These are phyloP conservation scores for Distichodus sexfasciatus DNA, from an alignment of 2,797 vertebrate genomes.

Conservation along the genomic window DNA sequence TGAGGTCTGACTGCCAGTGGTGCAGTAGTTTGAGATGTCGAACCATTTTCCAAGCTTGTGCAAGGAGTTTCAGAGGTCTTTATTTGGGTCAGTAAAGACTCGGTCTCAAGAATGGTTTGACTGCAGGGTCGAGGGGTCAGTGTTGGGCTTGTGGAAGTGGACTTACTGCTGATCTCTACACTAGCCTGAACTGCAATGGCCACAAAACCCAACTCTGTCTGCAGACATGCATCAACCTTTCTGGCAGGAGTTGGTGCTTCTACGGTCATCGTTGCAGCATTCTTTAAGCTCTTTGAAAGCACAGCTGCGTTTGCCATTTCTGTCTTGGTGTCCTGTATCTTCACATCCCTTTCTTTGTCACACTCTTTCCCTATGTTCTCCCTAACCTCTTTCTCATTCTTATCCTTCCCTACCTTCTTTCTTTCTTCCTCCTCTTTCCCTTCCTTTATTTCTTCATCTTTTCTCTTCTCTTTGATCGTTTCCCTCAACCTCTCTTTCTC, in stretches of 20 bases:
- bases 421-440: not conserved
- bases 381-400: not conserved
- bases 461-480: not conserved
- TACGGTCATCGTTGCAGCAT: constrained; percentile 77
- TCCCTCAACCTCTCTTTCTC: constrained; percentile 31
- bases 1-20: constrained; percentile 9
- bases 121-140: constrained; percentile 61
- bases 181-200: constrained; percentile 73
- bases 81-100: not conserved
- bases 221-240: constrained; percentile 12
- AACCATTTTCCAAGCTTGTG: not conserved
- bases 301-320: no score
- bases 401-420: not conserved
- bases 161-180: constrained; percentile 69
- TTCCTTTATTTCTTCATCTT: not conserved
- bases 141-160: constrained; percentile 76
- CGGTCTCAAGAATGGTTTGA: constrained; percentile 27
- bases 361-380: not conserved
- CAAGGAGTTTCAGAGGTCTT: not conserved
- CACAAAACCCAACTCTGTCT: constrained; percentile 70
- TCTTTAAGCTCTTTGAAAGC: constrained; percentile 63
- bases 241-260: not conserved
- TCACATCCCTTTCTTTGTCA: not conserved
- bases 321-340: not conserved
- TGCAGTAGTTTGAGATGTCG: not conserved